Percentiles rank a stretch among this genome's conserved stretches.
Evolutionary conservation across 2,888 invertebrate genomes (phyloP).

Genomic region (Sturmia bella): DNA sequence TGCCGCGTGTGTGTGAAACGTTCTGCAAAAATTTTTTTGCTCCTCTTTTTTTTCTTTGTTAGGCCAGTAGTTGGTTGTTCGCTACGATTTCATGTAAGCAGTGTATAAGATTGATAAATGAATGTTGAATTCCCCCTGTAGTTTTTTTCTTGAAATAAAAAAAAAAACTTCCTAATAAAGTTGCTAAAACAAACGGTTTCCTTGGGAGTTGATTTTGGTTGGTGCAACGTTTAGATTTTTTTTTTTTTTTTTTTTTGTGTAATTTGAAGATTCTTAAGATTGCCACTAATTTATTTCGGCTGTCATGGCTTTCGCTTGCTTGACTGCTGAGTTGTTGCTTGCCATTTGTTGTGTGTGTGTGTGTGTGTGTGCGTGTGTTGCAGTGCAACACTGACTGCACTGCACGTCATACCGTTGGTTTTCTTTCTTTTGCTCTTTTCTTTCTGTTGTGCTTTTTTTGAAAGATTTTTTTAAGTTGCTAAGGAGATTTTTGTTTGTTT

Average conservation of each 20-base stretch:
- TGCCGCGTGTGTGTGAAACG: constrained; percentile 22
- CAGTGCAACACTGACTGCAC: constrained; percentile 19
- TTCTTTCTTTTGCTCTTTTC: background rate
- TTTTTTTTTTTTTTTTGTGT: background rate
- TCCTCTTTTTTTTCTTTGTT: background rate
- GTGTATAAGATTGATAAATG: constrained; percentile 48
- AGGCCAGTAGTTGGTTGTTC: background rate
- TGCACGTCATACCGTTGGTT: constrained; percentile 35
- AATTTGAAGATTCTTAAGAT: constrained; percentile 60
- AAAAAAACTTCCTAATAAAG: constrained; percentile 48
- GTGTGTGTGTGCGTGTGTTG: constrained; percentile 24
- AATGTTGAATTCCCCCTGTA: constrained; percentile 23
- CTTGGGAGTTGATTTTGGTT: constrained; percentile 28
- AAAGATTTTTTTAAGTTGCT: constrained; percentile 53
- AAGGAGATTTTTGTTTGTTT: constrained; percentile 40
- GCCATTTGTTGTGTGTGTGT: constrained; percentile 3
- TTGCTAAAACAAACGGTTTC: constrained; percentile 65
- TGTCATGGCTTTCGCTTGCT: constrained; percentile 58
- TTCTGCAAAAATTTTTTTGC: constrained; percentile 38
- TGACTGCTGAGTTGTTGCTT: constrained; percentile 19
- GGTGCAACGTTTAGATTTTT: constrained; percentile 48
- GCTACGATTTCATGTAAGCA: constrained; percentile 39
- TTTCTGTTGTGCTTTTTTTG: constrained; percentile 29
- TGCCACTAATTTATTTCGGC: constrained; percentile 69
- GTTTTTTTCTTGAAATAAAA: constrained; percentile 1